Percentiles rank a stretch among this genome's conserved stretches.
These are phyloP conservation scores for Pipistrellus kuhlii DNA, from an alignment of 2,797 vertebrate species.

Conservation along the genomic window DNA sequence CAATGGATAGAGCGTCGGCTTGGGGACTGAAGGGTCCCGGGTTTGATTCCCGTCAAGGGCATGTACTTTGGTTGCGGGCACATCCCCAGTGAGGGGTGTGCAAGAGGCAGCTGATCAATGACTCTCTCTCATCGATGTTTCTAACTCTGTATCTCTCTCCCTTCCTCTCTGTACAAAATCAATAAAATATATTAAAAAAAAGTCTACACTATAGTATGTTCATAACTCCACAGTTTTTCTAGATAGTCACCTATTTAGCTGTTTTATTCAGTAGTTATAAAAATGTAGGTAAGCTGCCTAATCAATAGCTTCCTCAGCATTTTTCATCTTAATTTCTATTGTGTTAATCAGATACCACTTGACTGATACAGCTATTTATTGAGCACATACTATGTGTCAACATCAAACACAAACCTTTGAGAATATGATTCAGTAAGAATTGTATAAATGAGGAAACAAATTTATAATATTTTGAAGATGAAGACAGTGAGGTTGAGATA, in stretches of 20 bases:
- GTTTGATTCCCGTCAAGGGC: no score
- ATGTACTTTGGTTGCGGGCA: no score
- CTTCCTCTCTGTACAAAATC: no score
- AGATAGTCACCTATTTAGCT: background rate
- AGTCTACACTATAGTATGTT: background rate
- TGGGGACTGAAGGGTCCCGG: no score
- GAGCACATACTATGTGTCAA: background rate
- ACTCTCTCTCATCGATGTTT: no score
- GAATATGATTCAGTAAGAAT: background rate
- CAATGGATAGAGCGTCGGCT: no score
- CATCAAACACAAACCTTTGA: background rate
- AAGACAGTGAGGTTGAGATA: slow-evolving; percentile 5
- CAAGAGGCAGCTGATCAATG: no score
- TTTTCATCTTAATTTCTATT: slow-evolving; percentile 54
- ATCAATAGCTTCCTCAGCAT: background rate
- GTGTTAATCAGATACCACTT: background rate
- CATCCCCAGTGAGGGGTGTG: no score
- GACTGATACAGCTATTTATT: background rate
- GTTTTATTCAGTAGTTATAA: background rate
- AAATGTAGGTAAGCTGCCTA: background rate
- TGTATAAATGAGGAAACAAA: slow-evolving; percentile 19
- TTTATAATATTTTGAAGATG: slow-evolving; percentile 31
- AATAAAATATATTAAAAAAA: no score
- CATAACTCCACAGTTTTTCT: background rate
- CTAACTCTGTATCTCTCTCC: no score